Evolutionary conservation across 2,797 vertebrate species (phyloP), one percentile per base, ranked within the genome.

Genomic region (Myotis vivesi): DNA sequence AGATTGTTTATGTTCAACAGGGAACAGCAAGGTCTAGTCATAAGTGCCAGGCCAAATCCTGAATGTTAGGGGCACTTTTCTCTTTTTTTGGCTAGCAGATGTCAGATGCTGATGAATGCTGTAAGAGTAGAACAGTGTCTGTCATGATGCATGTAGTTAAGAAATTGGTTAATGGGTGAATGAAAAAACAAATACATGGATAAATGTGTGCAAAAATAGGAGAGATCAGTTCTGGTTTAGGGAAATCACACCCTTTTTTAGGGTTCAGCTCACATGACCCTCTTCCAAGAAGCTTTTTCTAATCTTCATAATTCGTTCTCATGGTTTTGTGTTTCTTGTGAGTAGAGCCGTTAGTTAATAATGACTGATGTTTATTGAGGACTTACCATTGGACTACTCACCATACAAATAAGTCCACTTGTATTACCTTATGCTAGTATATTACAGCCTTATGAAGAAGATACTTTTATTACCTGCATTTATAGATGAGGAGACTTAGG

Each of bases 311-410:
- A 62, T 81, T 44, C 51, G 5, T 73, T 38, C 20, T 44, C n/a
- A 23, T 53, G 59, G 49, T 59, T 92, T 91, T 88, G 2, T 46
- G 38, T 86, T 95, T 88, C 46, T 91, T 93, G 38, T 72, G 84
- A 64, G 55, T 81, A 55, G 22, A 90, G 4, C 28, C 71, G 53
- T 28, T 28, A 71, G 59, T 72, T 46, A 69, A 38, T 57, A 82
- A 69, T 57, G 75, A 83, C 25, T 81, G 46, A 46, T 76, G 57
- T 72, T 92, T 82, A 75, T n/a, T 71, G 55, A 88, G 41, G 22
- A 3, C 51, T 91, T 89, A 72, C 6, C 28, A 55, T 33, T 85
- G 12, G 83, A 41, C 25, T 72, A 25, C 15, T 64, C 16, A 75
- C 71, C 66, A 88, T 7, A 59, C 17, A 92, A 75, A n/a, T 36